Evolutionary conservation across 2,113 vertebrate genomes (phyloP).

Genomic region (Rhea americana): DNA sequence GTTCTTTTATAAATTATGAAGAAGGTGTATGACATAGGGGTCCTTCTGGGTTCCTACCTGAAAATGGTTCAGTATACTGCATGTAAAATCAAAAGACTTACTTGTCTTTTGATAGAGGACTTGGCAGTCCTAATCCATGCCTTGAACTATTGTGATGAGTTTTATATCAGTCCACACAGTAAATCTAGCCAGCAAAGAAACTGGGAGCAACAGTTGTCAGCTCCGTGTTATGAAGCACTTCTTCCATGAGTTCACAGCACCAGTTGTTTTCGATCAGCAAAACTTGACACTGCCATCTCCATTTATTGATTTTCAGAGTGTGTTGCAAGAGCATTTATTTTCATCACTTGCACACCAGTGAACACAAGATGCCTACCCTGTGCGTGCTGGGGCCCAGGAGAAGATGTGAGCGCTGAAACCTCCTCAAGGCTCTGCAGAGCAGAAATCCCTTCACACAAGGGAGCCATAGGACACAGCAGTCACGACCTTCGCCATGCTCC

Average conservation of each 20-base stretch:
- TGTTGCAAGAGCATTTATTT: not conserved
- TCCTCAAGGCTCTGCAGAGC: accelerated
- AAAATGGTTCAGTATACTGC: not conserved
- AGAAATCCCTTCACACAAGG: accelerated
- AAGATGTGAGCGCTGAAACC: not conserved
- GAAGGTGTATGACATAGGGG: not conserved
- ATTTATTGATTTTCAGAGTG: not conserved
- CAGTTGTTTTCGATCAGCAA: not conserved
- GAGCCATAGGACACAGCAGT: too few relatives aligned
- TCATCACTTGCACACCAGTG: accelerated
- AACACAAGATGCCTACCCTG: not conserved
- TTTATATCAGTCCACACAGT: not conserved
- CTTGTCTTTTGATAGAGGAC: not conserved
- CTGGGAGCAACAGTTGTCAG: not conserved
- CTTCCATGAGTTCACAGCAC: not conserved
- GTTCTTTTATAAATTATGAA: not conserved
- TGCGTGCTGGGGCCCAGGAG: accelerated
- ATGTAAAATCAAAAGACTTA: not conserved
- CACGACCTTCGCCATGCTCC: too few relatives aligned
- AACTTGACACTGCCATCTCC: not conserved
- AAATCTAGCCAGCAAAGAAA: not conserved
- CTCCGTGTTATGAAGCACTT: not conserved
- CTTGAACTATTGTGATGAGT: not conserved
- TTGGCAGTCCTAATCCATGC: not conserved
- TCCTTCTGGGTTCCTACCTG: not conserved